Evolutionary conservation across 2,888 invertebrate species (phyloP).

Genomic region (Gryllus longicercus): DNA sequence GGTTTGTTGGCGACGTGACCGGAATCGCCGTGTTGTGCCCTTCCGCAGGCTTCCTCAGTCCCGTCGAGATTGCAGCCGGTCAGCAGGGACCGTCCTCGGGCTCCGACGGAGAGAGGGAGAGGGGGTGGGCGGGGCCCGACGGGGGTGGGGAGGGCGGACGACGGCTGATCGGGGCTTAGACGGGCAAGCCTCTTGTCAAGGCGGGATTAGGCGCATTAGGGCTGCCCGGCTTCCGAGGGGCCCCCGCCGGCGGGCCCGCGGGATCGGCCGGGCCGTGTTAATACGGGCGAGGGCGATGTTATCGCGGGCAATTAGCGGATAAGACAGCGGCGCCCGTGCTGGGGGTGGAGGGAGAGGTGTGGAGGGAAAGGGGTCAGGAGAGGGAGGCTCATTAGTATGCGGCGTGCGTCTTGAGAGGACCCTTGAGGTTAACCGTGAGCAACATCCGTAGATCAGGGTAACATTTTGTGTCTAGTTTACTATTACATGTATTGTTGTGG

Average conservation of each 20-base stretch:
- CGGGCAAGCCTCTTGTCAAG: background rate
- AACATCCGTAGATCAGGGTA: no score
- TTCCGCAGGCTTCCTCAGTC: no score
- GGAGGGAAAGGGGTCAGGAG: no score
- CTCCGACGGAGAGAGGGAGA: background rate
- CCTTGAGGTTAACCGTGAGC: no score
- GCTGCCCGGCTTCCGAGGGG: background rate
- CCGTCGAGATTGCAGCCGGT: background rate
- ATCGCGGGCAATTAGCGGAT: background rate
- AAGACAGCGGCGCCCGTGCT: background rate
- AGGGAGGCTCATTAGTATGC: no score
- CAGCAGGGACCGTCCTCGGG: background rate
- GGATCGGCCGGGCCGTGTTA: background rate
- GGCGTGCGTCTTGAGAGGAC: no score
- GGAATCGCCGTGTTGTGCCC: background rate
- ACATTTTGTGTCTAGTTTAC: no score
- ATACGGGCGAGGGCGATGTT: slow-evolving; percentile 5
- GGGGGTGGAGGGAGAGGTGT: background rate
- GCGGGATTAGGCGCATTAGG: background rate
- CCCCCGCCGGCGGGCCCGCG: no score
- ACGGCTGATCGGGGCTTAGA: background rate
- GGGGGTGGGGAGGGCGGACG: background rate
- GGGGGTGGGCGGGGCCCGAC: background rate
- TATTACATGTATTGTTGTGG: no score
- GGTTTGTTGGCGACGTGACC: background rate